Percentiles rank a stretch among this genome's conserved stretches.
Conservation (phyloP, 2,113 vertebrate species). For the Larimichthys crocea region DNA sequence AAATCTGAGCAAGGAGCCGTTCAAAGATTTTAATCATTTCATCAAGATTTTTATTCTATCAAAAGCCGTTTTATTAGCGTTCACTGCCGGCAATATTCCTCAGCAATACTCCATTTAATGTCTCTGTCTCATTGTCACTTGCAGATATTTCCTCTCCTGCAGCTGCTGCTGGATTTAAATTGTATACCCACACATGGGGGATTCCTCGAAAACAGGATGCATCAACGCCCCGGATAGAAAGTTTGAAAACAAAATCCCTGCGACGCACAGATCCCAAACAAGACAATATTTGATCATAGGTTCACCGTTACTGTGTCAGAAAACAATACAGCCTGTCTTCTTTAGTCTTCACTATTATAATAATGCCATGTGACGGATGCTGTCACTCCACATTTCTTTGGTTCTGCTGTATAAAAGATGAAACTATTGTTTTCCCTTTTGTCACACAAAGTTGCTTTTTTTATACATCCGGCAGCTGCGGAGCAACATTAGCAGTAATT, state of each 20-base stretch:
- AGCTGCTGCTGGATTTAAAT: not conserved
- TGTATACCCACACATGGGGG: not conserved
- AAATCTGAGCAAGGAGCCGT: not conserved
- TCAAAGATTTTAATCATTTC: not conserved
- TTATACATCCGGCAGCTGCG: not conserved
- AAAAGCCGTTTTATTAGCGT: not conserved
- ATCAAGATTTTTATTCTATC: not conserved
- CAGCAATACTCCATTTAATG: not conserved
- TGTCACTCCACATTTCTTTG: not conserved
- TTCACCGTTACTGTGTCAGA: not conserved
- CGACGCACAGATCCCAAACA: not conserved
- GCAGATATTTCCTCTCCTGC: not conserved
- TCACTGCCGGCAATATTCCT: not conserved
- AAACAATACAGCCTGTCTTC: not conserved
- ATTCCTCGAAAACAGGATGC: not conserved
- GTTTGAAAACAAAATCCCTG: not conserved
- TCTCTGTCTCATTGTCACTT: not conserved
- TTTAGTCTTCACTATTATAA: not conserved
- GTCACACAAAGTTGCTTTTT: not conserved
- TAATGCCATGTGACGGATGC: not conserved
- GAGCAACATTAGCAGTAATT: not conserved
- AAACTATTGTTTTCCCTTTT: no score
- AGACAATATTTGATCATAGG: not conserved
- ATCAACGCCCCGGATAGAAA: not conserved
- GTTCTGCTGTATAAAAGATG: not conserved